A percentile compares a stretch with the other conserved stretches of the same genome.
phyloP scores from a whole-genome alignment of 2,888 invertebrate species.

The Synergus japonicus region DNA sequence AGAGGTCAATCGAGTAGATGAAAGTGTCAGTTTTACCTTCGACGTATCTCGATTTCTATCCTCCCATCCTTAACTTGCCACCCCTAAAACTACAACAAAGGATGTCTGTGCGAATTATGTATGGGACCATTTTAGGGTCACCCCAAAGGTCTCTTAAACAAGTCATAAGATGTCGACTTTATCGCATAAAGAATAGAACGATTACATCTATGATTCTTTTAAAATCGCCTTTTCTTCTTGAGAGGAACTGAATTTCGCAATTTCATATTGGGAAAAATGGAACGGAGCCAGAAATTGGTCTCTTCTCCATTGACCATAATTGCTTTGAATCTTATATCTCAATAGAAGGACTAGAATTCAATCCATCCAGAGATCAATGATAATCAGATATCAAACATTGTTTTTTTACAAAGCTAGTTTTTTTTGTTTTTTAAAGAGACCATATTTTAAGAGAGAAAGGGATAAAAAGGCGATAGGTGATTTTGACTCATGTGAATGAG shows the following conservation, averaged over 20 bases:
- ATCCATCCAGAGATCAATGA: neutral
- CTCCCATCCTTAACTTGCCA: neutral
- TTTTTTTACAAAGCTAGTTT: too few relatives aligned
- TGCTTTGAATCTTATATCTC: neutral
- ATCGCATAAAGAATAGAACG: conserved; percentile 4
- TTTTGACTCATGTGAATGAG: too few relatives aligned
- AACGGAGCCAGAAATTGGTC: neutral
- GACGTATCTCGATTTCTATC: conserved; percentile 37
- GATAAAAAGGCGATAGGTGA: too few relatives aligned
- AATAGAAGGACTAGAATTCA: neutral
- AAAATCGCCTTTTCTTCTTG: neutral
- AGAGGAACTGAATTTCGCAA: neutral
- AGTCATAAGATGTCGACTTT: conserved; percentile 38
- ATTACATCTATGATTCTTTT: conserved; percentile 3
- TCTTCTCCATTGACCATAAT: too few relatives aligned
- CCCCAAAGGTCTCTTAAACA: conserved; percentile 41
- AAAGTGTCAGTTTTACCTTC: conserved; percentile 49
- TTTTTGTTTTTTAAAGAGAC: too few relatives aligned
- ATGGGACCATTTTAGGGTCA: conserved; percentile 51
- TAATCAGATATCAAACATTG: neutral
- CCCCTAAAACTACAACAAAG: conserved; percentile 44
- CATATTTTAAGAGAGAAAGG: too few relatives aligned
- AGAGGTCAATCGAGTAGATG: conserved; percentile 24
- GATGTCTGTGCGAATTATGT: conserved; percentile 54
- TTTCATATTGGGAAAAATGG: neutral